Conservation (phyloP, 23 tunicate genomes). For the Clavelina lepadiformis region DNA sequence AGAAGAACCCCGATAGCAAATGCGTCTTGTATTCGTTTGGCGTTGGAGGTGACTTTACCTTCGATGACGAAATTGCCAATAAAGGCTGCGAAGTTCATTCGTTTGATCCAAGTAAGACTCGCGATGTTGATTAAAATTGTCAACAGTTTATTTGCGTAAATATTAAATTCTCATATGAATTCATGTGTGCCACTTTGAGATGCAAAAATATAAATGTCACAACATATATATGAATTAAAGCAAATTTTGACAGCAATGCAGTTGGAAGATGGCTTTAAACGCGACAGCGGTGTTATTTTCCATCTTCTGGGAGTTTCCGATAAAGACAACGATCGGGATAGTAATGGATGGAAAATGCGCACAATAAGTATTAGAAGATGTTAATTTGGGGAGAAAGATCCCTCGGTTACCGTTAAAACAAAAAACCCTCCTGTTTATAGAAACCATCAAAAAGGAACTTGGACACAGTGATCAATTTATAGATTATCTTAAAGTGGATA, state of each 20-base stretch:
- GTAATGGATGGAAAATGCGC: conserved; percentile 54
- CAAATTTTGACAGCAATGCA: conserved; percentile 22
- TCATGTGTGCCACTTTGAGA: no score
- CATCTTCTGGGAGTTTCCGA: conserved; percentile 42
- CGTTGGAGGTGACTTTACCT: conserved; percentile 29
- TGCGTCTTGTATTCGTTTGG: conserved; percentile 60
- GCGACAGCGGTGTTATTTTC: conserved; percentile 40
- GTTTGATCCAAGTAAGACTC: conserved; percentile 59
- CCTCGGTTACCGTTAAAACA: no score
- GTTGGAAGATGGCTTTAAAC: conserved; percentile 19
- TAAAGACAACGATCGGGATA: conserved; percentile 21
- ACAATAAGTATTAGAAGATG: conserved; percentile 26
- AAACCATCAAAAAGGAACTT: conserved; percentile 28
- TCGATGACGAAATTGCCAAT: conserved; percentile 48
- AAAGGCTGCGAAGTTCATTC: conserved; percentile 59
- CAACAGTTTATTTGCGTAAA: no score
- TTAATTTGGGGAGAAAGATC: no score
- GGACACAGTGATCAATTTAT: conserved; percentile 48
- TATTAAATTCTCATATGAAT: no score
- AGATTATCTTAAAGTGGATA: conserved; percentile 68
- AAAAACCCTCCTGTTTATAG: no score
- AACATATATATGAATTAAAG: no score
- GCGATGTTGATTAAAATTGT: neutral
- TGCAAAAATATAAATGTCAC: no score
- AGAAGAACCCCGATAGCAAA: conserved; percentile 1